Percentiles rank a stretch among this genome's conserved stretches.
phyloP scores from a whole-genome alignment of 1,140 invertebrate species.

The Dryas iulia region DNA sequence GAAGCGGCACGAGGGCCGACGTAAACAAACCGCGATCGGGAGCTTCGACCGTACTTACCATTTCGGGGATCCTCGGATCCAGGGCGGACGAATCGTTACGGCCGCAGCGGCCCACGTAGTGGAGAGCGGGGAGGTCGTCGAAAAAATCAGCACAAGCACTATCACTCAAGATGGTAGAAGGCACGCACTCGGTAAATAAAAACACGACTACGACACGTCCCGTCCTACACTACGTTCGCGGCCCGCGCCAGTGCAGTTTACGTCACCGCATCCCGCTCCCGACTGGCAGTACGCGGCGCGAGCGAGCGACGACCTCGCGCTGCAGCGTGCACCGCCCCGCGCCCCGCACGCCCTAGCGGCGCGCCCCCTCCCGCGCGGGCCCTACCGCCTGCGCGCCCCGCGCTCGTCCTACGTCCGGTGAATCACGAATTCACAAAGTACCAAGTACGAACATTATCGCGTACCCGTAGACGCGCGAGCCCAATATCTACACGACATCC shows the following conservation, averaged over 20 bases:
- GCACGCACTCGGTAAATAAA: conserved; percentile 62
- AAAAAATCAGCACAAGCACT: conserved; percentile 58
- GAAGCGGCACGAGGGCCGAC: conserved; percentile 67
- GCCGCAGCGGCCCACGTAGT: conserved; percentile 69
- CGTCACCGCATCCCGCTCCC: conserved; percentile 80
- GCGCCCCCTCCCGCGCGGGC: conserved; percentile 42
- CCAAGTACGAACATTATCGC: not conserved
- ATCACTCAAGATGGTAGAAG: conserved; percentile 59
- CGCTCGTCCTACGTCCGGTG: conserved; percentile 71
- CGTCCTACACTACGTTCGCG: conserved; percentile 76
- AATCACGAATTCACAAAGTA: conserved; percentile 53
- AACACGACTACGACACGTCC: conserved; percentile 65
- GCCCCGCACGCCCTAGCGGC: conserved; percentile 47
- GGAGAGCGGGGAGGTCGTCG: conserved; percentile 69
- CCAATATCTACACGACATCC: not conserved
- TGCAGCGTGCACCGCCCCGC: conserved; percentile 73
- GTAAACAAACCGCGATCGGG: conserved; percentile 77
- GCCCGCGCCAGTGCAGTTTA: conserved; percentile 77
- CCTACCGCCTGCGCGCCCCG: conserved; percentile 44
- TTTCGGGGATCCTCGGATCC: conserved; percentile 71
- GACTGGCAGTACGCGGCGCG: conserved; percentile 67
- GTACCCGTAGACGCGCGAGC: not conserved
- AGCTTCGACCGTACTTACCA: conserved; percentile 79
- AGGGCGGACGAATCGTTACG: conserved; percentile 35
- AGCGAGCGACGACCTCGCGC: conserved; percentile 77